Evolutionary conservation across 2,797 vertebrate species (phyloP).

Genomic region (Varecia variegata): DNA sequence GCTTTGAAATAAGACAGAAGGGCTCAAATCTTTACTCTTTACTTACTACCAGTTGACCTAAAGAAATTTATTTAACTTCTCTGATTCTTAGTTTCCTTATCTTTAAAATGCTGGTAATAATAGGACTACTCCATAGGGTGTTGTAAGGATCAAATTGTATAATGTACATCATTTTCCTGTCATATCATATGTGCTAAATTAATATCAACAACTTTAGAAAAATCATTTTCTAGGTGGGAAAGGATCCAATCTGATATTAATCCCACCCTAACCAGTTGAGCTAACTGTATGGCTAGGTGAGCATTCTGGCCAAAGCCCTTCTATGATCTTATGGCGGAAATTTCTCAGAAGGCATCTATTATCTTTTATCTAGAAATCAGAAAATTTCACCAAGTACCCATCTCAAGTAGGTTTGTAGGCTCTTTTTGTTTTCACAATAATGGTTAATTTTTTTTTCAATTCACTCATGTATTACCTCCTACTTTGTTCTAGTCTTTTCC

Average conservation of each 20-base stretch:
- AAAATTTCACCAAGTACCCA: background rate
- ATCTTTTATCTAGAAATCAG: background rate
- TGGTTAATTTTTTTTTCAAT: background rate
- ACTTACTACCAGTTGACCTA: background rate
- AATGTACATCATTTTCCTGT: background rate
- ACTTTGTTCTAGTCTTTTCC: conserved; percentile 39
- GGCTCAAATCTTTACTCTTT: conserved; percentile 1
- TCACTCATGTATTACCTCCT: background rate
- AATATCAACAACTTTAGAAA: conserved; percentile 6
- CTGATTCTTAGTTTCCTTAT: background rate
- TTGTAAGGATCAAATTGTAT: background rate
- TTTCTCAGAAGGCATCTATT: background rate
- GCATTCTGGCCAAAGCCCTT: background rate
- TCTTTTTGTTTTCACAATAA: background rate
- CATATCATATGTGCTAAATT: background rate
- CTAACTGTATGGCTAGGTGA: background rate
- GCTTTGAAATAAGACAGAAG: conserved; percentile 50
- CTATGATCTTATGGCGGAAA: background rate
- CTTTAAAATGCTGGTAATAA: conserved; percentile 12
- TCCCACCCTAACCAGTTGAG: background rate
- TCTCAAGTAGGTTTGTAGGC: background rate
- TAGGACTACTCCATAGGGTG: background rate
- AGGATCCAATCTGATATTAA: background rate
- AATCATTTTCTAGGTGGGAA: background rate
- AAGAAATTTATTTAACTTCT: conserved; percentile 22